A percentile compares a stretch with the other conserved stretches of the same genome.
These are phyloP conservation scores for Bombus waltoni DNA, from an alignment of 1,140 invertebrate species.

Conservation along the genomic window DNA sequence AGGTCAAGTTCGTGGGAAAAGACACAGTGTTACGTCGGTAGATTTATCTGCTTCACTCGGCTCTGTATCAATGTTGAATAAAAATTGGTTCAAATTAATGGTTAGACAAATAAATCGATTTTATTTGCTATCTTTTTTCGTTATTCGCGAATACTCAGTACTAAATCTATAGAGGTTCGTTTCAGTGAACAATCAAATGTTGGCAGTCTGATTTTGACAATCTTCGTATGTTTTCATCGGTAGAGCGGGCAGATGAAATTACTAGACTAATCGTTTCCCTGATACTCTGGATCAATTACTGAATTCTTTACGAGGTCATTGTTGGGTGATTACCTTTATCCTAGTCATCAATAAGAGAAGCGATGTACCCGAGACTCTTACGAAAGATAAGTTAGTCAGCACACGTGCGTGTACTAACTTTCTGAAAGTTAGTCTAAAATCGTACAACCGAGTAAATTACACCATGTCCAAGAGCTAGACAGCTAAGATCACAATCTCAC, in stretches of 20 bases:
- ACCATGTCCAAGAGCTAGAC: no score
- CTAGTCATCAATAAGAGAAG: no score
- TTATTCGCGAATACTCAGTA: neutral
- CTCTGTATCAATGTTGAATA: neutral
- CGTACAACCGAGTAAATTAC: no score
- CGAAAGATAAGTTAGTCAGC: no score
- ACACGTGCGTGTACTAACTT: no score
- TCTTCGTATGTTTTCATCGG: neutral
- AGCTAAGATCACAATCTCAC: no score
- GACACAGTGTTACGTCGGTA: neutral
- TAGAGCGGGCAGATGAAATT: no score
- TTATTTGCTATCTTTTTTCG: neutral
- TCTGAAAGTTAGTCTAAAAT: no score
- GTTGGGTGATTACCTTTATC: no score
- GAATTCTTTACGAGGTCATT: no score
- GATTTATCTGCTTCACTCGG: neutral
- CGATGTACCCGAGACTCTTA: no score
- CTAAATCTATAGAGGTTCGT: neutral
- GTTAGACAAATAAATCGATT: neutral
- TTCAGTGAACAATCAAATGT: neutral
- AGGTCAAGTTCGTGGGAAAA: slow-evolving; percentile 46
- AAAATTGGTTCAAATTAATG: neutral
- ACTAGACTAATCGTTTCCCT: neutral
- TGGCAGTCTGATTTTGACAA: neutral
- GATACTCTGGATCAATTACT: neutral